Base-by-base conservation (phyloP, 23 tunicate genomes). In the Phallusia fumigata region DNA sequence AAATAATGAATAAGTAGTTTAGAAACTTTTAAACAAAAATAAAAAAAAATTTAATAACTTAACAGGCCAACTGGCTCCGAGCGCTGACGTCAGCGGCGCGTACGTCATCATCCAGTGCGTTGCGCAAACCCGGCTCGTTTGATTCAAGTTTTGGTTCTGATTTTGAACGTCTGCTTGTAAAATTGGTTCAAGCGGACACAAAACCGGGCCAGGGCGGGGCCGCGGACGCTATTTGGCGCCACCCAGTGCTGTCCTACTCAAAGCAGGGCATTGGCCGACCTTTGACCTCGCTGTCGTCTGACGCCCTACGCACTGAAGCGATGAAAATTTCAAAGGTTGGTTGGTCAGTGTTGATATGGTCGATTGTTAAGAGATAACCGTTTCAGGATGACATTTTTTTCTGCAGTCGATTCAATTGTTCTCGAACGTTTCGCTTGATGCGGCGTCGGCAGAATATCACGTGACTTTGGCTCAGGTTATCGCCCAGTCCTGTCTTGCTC, bases 311-410 rank as follows among this genome's bases (percentile, higher is more conserved):
- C 72, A 84, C 88, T 11, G 97, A 92, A 87, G 97, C 97, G 31
- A 80, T 92, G 65, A 92, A 92, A 49, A 65, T 92, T 58, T 80
- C 90, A 36, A 92, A 92, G 86, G 97, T 92, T n/a, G 33, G 81
- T 78, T 22, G 69, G 5, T 6, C 28, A 22, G 69, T 58, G 26
- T 58, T 58, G 28, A 58, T 6, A 58, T 58, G 15, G 58, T 51
- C 18, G 18, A 51, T 15, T 51, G 15, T 15, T 51, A 13, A 18
- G 15, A 51, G 58, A 15, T 51, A 51, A 18, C 15, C 58, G 58
- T 51, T 51, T 15, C 58, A 51, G 15, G 58, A 13, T 51, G 58
- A 13, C 58, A 13, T 80, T 0, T 51, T 34, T 73, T 81, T 75
- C 69, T 82, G 36, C 51, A 93, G 98, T 80, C 80, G 22, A 84